Conservation (phyloP, 2,797 vertebrate species). For the Acanthiza pusilla region DNA sequence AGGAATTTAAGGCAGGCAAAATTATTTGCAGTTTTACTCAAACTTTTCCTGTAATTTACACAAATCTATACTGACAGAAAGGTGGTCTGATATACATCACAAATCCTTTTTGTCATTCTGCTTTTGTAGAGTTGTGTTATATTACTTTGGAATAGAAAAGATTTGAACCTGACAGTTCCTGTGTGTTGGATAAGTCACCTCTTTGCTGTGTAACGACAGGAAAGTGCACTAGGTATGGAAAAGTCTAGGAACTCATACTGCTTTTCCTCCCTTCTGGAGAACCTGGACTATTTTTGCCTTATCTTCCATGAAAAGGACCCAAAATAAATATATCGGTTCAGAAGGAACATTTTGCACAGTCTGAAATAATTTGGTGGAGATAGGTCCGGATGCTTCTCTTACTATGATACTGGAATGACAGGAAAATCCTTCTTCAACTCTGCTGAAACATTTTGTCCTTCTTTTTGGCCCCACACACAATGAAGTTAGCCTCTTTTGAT, state of each 20-base stretch:
- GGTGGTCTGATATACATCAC: neutral
- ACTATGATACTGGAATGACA: neutral
- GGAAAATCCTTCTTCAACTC: neutral
- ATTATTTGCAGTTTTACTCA: neutral
- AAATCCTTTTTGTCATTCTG: neutral
- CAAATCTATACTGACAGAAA: neutral
- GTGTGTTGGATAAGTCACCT: neutral
- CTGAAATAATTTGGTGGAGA: conserved; percentile 9
- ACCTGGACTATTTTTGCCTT: neutral
- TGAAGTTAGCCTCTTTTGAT: neutral
- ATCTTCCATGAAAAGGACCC: neutral
- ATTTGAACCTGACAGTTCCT: neutral
- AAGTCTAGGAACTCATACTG: neutral
- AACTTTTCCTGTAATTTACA: neutral
- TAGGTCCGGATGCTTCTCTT: neutral
- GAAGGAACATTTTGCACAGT: neutral
- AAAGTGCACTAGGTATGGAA: neutral
- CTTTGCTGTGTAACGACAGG: neutral
- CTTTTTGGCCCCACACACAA: neutral
- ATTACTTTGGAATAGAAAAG: neutral
- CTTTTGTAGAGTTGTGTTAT: neutral
- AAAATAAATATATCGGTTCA: neutral
- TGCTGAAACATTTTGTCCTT: neutral
- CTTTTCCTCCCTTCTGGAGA: neutral
- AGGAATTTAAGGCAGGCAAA: neutral